A percentile compares a stretch with the other conserved stretches of the same genome.
phyloP scores from a whole-genome alignment of 2,888 invertebrate genomes.

The Pristionchus japonicus region DNA sequence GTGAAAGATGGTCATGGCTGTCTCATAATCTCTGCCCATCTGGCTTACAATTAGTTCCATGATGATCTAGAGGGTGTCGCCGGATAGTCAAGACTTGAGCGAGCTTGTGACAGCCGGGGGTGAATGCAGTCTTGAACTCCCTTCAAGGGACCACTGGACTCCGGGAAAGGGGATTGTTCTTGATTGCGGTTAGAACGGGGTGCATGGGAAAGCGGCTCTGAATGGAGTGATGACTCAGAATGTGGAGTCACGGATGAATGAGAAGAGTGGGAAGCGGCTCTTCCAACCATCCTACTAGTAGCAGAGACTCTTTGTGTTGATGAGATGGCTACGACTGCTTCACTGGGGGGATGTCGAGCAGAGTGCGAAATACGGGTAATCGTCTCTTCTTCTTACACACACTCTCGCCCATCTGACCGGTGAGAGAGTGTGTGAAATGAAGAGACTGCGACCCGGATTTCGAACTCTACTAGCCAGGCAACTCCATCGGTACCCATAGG shows the following conservation, averaged over 20 bases:
- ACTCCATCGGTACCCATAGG: too few species aligned
- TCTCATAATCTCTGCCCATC: neutral
- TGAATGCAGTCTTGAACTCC: neutral
- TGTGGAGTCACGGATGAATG: neutral
- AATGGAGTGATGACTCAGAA: neutral
- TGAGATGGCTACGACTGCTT: neutral
- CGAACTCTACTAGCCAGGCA: too few species aligned
- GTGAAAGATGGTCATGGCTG: neutral
- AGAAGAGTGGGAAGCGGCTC: neutral
- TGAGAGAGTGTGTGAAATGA: too few species aligned
- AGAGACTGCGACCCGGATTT: too few species aligned
- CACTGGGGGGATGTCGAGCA: too few species aligned
- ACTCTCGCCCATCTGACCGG: too few species aligned
- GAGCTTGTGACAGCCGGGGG: neutral
- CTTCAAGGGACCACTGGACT: too few species aligned
- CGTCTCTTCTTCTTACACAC: too few species aligned
- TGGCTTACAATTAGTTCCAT: neutral
- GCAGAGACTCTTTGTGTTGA: neutral
- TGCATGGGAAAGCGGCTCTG: neutral
- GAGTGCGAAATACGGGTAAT: too few species aligned
- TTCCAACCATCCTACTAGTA: neutral
- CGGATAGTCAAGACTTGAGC: conserved; percentile 4
- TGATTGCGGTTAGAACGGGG: neutral
- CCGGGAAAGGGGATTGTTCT: too few species aligned
- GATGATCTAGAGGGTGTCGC: neutral